Evolutionary conservation across 1,140 invertebrate species (phyloP).

Genomic region (Eriosoma lanigerum): DNA sequence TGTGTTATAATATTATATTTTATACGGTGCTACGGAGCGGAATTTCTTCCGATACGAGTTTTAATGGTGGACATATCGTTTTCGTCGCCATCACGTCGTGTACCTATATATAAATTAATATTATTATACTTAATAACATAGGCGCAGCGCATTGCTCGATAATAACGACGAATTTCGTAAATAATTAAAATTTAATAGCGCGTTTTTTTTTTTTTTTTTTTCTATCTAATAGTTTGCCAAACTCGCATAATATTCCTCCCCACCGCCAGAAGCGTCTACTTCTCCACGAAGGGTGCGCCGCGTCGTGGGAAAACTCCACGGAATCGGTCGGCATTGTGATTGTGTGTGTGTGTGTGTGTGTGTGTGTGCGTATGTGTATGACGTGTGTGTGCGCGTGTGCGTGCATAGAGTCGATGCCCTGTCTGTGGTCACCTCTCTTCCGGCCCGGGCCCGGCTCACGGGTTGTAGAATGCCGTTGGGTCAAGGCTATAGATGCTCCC

Average conservation of each 20-base stretch:
- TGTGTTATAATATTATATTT: no score
- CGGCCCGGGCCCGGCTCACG: conserved; percentile 45
- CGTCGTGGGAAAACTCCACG: conserved; percentile 46
- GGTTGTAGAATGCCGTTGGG: conserved; percentile 50
- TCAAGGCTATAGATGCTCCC: conserved; percentile 52
- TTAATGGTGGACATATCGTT: no score
- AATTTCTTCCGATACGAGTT: neutral
- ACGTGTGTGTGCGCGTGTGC: neutral
- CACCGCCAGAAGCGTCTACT: neutral
- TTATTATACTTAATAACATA: neutral
- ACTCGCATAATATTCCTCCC: conserved; percentile 26
- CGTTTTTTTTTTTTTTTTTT: no score
- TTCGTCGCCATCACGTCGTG: no score
- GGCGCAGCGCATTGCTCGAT: neutral
- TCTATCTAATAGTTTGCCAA: conserved; percentile 44
- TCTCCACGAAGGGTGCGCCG: conserved; percentile 40
- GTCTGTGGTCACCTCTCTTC: conserved; percentile 52
- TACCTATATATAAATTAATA: neutral
- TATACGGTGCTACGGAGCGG: no score
- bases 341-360: neutral
- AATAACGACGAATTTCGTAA: neutral
- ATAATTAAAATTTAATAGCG: conserved; percentile 4
- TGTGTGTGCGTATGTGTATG: neutral
- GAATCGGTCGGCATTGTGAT: conserved; percentile 41
- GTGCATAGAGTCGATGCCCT: conserved; percentile 46